Evolutionary conservation across 2,113 vertebrate species (phyloP).

Genomic region (Petromus typicus): DNA sequence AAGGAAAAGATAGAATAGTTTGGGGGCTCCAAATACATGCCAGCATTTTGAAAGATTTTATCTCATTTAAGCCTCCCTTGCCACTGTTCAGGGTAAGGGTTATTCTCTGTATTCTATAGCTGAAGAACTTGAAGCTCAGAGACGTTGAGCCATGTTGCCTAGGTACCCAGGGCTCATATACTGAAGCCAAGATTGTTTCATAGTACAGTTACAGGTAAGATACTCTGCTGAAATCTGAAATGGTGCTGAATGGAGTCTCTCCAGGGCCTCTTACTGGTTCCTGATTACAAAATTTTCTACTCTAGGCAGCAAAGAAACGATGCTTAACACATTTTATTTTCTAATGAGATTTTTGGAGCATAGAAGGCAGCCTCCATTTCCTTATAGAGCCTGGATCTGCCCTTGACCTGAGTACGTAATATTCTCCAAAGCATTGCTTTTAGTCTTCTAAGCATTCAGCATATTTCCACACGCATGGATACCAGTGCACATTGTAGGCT

Average conservation of each 20-base stretch:
- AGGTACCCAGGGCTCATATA: not conserved
- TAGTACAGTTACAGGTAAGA: not conserved
- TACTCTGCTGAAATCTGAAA: slow-evolving; percentile 10
- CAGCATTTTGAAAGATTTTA: not conserved
- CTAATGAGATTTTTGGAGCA: slow-evolving; percentile 42
- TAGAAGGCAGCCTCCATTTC: slow-evolving; percentile 30
- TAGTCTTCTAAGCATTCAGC: not conserved
- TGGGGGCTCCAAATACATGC: not conserved
- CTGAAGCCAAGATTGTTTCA: not conserved
- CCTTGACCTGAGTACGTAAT: not conserved
- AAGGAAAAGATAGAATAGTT: slow-evolving; percentile 34
- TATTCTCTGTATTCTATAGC: not conserved
- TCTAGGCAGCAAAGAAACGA: slow-evolving; percentile 30
- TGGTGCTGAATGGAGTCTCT: slow-evolving; percentile 17
- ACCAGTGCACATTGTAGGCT: not conserved
- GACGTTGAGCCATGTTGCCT: not conserved
- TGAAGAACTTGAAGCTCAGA: not conserved
- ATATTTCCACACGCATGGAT: not conserved
- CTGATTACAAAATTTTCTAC: slow-evolving; percentile 37
- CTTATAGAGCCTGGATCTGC: not conserved
- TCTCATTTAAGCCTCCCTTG: not conserved
- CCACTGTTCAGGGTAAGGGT: not conserved
- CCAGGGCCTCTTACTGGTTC: slow-evolving; percentile 43
- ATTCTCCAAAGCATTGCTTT: slow-evolving; percentile 23
- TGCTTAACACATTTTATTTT: slow-evolving; percentile 19